phyloP scores from a whole-genome alignment of 2,888 invertebrate genomes.

The Standfussiana lucernea region DNA sequence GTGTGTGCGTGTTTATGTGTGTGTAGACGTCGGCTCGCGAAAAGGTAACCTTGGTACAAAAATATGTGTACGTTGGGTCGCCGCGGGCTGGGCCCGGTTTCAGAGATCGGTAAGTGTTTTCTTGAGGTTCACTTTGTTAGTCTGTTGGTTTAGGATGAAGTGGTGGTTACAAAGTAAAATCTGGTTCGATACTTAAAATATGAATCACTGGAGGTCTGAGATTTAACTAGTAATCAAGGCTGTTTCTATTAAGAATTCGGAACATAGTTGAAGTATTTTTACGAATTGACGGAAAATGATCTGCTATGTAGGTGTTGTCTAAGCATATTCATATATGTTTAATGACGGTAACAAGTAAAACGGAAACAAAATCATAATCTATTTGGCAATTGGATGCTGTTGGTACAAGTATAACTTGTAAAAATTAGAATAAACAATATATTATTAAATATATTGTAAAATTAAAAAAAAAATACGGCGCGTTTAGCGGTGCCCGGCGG shows the following conservation, averaged over 20 bases:
- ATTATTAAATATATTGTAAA: too few relatives aligned
- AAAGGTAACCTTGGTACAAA: constrained; percentile 80
- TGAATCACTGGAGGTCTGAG: background rate
- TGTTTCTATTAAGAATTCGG: background rate
- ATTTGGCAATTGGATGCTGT: background rate
- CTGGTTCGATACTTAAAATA: constrained; percentile 5
- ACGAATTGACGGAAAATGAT: background rate
- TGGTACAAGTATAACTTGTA: background rate
- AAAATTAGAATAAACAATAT: too few relatives aligned
- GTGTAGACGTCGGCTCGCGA: constrained; percentile 71
- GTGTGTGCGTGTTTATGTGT: constrained; percentile 14
- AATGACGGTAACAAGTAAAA: background rate
- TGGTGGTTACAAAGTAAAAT: constrained; percentile 11
- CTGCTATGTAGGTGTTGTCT: background rate
- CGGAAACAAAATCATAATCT: background rate
- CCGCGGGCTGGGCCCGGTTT: constrained; percentile 60
- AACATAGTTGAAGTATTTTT: background rate
- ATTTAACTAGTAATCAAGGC: background rate
- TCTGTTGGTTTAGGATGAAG: constrained; percentile 41
- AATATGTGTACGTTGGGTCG: constrained; percentile 73
- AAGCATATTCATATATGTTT: background rate
- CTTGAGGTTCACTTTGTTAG: constrained; percentile 23
- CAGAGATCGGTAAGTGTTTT: constrained; percentile 39
- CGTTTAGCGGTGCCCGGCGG: too few relatives aligned
- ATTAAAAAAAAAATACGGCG: too few relatives aligned